A percentile compares a stretch with the other conserved stretches of the same genome.
These are phyloP conservation scores for Perithous albicinctus DNA, from an alignment of 2,888 invertebrate genomes.

Conservation along the genomic window DNA sequence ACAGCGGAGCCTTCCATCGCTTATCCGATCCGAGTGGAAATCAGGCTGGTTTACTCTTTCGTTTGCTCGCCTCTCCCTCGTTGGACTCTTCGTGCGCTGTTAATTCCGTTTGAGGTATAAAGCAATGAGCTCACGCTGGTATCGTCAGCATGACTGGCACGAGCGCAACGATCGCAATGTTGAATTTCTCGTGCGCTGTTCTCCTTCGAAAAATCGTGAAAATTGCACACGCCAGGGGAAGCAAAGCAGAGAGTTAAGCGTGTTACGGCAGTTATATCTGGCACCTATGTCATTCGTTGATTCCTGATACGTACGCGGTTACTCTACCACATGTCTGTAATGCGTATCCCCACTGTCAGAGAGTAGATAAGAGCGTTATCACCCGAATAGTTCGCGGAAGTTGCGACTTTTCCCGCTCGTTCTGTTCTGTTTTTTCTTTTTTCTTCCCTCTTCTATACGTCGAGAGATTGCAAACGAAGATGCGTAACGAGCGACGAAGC, in stretches of 20 bases:
- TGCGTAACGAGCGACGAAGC: background rate
- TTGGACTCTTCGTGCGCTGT: background rate
- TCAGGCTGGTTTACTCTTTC: too few species aligned
- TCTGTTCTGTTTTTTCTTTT: too few species aligned
- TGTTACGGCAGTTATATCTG: background rate
- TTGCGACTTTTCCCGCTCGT: background rate
- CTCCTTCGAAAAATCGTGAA: slow-evolving; percentile 38
- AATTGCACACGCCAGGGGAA: too few species aligned
- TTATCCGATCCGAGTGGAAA: too few species aligned
- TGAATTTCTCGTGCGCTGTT: background rate
- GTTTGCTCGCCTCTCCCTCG: background rate
- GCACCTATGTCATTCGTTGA: slow-evolving; percentile 16
- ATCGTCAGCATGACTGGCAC: slow-evolving; percentile 53
- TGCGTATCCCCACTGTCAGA: background rate
- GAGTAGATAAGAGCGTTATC: slow-evolving; percentile 47
- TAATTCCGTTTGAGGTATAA: background rate
- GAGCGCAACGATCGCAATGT: slow-evolving; percentile 21
- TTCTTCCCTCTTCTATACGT: background rate
- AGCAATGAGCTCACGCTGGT: slow-evolving; percentile 51
- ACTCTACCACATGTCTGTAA: background rate
- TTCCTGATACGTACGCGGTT: background rate
- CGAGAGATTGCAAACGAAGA: background rate
- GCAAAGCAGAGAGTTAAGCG: slow-evolving; percentile 23
- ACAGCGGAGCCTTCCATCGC: slow-evolving; percentile 76
- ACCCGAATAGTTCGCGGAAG: slow-evolving; percentile 20